Evolutionary conservation across 2,113 vertebrate genomes (phyloP).

Genomic region (Actenoides hombroni): DNA sequence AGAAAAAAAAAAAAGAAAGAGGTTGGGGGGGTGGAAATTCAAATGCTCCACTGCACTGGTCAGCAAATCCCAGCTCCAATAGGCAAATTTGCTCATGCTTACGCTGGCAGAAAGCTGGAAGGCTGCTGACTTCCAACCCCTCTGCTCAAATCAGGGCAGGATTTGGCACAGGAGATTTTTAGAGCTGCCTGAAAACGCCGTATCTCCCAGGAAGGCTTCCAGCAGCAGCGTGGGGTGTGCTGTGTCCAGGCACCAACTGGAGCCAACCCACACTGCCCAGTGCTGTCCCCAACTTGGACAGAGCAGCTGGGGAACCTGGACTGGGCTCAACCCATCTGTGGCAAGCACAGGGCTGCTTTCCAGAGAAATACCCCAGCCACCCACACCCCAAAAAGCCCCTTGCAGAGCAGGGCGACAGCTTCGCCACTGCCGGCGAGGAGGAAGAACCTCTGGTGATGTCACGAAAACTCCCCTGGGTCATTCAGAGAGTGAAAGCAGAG

Average conservation of each 20-base stretch:
- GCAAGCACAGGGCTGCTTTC: background rate
- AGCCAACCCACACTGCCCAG: background rate
- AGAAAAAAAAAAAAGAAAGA: background rate
- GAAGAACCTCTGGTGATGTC: slow-evolving; percentile 27
- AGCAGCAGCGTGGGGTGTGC: background rate
- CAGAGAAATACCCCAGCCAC: background rate
- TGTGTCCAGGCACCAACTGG: background rate
- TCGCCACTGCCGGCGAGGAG: background rate
- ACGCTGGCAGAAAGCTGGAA: slow-evolving; percentile 39
- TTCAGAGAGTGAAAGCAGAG: slow-evolving; percentile 60
- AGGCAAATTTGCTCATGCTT: slow-evolving; percentile 34
- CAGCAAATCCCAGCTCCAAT: background rate
- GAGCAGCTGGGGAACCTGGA: background rate
- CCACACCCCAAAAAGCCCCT: background rate
- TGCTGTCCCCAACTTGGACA: background rate
- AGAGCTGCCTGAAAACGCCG: background rate
- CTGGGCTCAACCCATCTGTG: background rate
- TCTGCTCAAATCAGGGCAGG: background rate
- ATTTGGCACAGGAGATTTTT: background rate
- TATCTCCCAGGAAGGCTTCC: background rate
- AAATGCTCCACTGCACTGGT: background rate
- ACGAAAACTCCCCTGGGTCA: slow-evolving; percentile 49
- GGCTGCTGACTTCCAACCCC: slow-evolving; percentile 13
- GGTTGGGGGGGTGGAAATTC: background rate
- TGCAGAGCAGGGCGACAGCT: background rate